Conservation (phyloP, 1,140 invertebrate genomes). For the Cataglyphis hispanica region DNA sequence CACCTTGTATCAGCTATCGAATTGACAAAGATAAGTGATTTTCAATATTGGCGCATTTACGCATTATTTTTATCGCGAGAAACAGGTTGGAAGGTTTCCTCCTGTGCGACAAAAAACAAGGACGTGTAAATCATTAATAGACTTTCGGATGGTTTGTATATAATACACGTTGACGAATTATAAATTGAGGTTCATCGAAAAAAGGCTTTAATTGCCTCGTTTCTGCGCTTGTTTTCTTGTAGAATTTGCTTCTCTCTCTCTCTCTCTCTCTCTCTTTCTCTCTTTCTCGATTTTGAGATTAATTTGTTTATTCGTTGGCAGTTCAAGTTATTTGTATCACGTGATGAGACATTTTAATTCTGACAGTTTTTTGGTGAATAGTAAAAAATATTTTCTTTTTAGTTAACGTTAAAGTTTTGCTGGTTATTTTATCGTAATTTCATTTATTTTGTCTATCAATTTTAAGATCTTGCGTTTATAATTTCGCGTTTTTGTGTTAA, state of each 20-base stretch:
- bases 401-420: background rate
- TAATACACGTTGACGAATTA: background rate
- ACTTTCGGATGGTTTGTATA: background rate
- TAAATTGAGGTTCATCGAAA: slow-evolving; percentile 6
- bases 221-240: background rate
- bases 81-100: background rate
- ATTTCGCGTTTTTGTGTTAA: background rate
- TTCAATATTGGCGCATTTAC: background rate
- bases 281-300: background rate
- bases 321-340: background rate
- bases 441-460: slow-evolving; percentile 3
- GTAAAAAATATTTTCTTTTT: background rate
- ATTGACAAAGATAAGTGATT: slow-evolving; percentile 49
- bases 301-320: slow-evolving; percentile 22
- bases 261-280: background rate
- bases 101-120: slow-evolving; percentile 12
- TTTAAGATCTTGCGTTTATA: background rate
- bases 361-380: background rate
- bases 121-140: slow-evolving; percentile 30
- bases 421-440: background rate
- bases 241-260: background rate
- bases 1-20: background rate
- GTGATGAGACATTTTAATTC: background rate
- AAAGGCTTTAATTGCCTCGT: background rate
- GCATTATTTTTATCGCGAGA: background rate